A percentile compares a stretch with the other conserved stretches of the same genome.
phyloP scores from a whole-genome alignment of 2,888 invertebrate genomes.

The Cataglyphis rosenhaueri region DNA sequence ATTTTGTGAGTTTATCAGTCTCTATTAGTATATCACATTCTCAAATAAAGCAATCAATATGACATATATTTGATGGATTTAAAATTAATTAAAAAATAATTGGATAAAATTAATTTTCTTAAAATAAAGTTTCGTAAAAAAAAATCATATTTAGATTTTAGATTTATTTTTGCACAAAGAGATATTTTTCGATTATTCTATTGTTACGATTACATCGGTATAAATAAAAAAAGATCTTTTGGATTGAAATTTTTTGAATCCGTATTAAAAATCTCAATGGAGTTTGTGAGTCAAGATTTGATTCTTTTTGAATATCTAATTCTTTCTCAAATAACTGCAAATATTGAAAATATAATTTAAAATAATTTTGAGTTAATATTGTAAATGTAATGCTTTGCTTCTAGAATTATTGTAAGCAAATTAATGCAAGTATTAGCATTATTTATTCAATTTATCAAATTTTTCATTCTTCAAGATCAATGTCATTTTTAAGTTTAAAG shows the following conservation, averaged over 20 bases:
- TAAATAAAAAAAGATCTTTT: background rate
- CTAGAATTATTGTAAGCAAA: background rate
- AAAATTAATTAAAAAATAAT: too few species aligned
- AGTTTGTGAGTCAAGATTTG: background rate
- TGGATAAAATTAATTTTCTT: background rate
- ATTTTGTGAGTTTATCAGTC: background rate
- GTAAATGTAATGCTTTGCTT: background rate
- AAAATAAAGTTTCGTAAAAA: background rate
- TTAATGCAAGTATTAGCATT: background rate
- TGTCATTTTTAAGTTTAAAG: background rate
- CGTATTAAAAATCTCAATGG: background rate
- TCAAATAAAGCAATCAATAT: background rate
- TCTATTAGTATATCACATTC: background rate
- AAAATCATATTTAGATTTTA: background rate
- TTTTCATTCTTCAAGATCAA: background rate
- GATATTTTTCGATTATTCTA: background rate
- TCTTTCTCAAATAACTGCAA: background rate
- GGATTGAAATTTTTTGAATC: background rate
- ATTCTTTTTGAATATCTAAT: background rate
- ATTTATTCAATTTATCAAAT: background rate
- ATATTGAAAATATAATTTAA: background rate
- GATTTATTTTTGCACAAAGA: background rate
- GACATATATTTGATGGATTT: background rate
- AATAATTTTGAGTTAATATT: constrained; percentile 8
- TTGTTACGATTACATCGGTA: background rate